Evolutionary conservation across 2,888 invertebrate genomes (phyloP), one percentile per base, ranked within the genome.

Genomic region (Tridacna gigas): DNA sequence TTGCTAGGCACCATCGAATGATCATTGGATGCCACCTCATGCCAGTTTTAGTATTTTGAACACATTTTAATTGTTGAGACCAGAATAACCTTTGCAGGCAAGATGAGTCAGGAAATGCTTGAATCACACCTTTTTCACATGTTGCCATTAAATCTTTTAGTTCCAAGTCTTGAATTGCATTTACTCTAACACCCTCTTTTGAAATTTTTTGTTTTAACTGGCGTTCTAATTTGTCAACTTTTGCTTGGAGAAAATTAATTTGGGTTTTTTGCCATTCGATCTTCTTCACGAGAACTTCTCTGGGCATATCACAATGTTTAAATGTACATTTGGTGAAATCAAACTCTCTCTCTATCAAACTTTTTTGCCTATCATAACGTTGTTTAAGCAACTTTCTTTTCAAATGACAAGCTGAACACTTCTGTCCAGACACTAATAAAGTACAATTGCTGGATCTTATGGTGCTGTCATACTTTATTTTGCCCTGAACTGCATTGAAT

Each of bases 21-120:
- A 85, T 74, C 79, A 77, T 74, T 45, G 82, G 82, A 25, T 85
- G 82, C 85, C 82, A 85, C 5, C 77, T 13, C 74, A 85, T 85
- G 9, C 77, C 80, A 22, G 4, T 12, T 28, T 75, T 75, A 20
- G 60, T 13, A 15, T 15, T 13, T 11, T 28, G 20, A 37, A 28
- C n/a, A 18, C 26, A 12, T n/a, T 75, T 60, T 22, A 63, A 12
- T 45, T 75, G 75, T 37, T 75, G 63, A 3, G 26, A 3, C 61
- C 75, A 75, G 37, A 75, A 75, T 56, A 75, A 37, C 4, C 75
- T 61, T 28, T 75, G 75, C 13, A 9, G 9, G 3, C 26, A 61
- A 28, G 5, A 37, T 20, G 12, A 28, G 63, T 75, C 75, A 20
- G 75, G 75, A 45, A 20, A 60, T 12, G 61, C 13, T n/a, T 75